phyloP scores from a whole-genome alignment of 2,113 vertebrate genomes.

The Brachypodius melanocephalos region DNA sequence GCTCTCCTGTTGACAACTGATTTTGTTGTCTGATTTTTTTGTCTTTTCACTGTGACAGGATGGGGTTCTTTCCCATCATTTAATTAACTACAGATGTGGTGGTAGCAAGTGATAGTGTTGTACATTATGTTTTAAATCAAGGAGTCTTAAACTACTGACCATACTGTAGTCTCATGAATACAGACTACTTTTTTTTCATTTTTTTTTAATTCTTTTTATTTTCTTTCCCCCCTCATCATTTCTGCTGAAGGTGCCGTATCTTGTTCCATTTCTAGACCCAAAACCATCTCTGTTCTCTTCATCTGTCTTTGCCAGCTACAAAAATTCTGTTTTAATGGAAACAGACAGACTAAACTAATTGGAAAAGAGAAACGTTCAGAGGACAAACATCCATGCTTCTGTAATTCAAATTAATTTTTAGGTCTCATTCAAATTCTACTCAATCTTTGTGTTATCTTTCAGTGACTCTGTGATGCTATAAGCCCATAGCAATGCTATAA shows the following conservation, averaged over 20 bases:
- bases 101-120: neutral
- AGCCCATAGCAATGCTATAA: neutral
- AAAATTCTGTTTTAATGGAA: neutral
- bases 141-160: neutral
- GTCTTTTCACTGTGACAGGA: neutral
- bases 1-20: neutral
- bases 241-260: neutral
- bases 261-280: neutral
- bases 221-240: accelerated
- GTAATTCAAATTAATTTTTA: slow-evolving; percentile 26
- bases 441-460: neutral
- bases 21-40: neutral
- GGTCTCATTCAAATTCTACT: slow-evolving; percentile 14
- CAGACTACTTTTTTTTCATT: neutral
- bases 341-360: neutral
- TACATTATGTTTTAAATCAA: neutral
- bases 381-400: neutral
- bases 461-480: neutral
- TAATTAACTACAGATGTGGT: neutral
- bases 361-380: neutral
- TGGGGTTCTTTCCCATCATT: neutral
- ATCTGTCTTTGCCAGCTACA: neutral
- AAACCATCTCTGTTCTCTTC: neutral
- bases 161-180: neutral
- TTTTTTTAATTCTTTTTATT: neutral